Percentiles rank a stretch among this genome's conserved stretches.
These are phyloP conservation scores for Smittia aterrima DNA, from an alignment of 2,888 invertebrate species.

Conservation along the genomic window DNA sequence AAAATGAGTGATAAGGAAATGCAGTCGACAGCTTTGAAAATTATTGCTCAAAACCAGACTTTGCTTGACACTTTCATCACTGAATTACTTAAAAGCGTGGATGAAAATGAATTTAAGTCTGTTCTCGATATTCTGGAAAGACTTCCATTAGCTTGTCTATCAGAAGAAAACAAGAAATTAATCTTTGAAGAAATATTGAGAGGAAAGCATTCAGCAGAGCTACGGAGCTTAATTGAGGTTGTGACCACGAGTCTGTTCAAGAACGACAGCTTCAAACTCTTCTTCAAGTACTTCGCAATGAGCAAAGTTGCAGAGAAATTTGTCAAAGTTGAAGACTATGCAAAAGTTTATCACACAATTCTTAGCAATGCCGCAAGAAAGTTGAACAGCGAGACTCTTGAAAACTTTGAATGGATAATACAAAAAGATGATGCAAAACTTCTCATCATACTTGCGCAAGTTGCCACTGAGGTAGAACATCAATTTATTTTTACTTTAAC, in stretches of 20 bases:
- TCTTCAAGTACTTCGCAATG: slow-evolving; percentile 29
- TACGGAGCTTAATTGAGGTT: neutral
- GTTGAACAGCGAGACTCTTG: neutral
- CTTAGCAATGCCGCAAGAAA: neutral
- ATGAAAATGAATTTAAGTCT: neutral
- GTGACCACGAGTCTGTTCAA: slow-evolving; percentile 1
- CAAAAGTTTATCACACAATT: neutral
- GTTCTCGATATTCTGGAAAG: neutral
- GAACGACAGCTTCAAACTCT: slow-evolving; percentile 13
- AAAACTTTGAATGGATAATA: slow-evolving; percentile 11
- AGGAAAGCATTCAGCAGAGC: neutral
- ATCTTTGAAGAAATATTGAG: neutral
- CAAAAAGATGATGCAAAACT: neutral
- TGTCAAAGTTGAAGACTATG: neutral
- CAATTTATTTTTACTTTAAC: neutral
- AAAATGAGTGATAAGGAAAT: neutral
- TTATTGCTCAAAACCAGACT: neutral
- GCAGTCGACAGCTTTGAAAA: neutral
- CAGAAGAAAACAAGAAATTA: slow-evolving; percentile 2
- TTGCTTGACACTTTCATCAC: neutral
- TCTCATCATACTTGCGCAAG: neutral
- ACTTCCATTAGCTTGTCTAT: slow-evolving; percentile 1
- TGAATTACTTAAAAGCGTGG: neutral
- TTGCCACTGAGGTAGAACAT: neutral
- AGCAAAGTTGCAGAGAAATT: neutral